These are phyloP conservation scores for Brachionus paranguensis DNA, from an alignment of 1,140 invertebrate species.

Conservation along the genomic window DNA sequence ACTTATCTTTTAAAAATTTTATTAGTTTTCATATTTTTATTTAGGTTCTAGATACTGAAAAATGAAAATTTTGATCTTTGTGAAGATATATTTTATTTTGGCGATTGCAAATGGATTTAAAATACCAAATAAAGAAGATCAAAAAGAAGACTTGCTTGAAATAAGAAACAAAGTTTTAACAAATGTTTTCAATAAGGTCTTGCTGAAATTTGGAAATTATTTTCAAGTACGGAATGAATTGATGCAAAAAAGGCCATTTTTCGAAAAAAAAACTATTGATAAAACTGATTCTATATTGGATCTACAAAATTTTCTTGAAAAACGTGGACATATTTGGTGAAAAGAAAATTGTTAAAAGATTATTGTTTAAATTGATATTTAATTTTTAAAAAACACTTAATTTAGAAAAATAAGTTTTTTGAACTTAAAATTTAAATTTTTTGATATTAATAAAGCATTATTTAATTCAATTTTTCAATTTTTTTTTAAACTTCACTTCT, in stretches of 20 bases:
- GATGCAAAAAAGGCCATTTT: background rate
- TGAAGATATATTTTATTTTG: background rate
- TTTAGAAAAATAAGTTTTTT: no score
- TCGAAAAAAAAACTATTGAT: background rate
- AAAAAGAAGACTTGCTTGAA: background rate
- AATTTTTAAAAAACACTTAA: background rate
- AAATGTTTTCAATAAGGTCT: background rate
- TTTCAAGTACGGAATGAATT: background rate
- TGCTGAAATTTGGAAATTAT: background rate
- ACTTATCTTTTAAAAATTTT: background rate
- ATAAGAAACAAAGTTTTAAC: background rate
- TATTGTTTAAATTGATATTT: background rate
- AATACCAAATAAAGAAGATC: background rate
- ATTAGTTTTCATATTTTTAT: background rate
- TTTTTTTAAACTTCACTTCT: no score
- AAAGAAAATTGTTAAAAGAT: background rate
- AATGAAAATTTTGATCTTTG: background rate
- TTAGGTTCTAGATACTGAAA: background rate
- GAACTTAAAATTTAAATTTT: no score
- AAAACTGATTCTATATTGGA: background rate
- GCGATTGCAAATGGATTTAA: background rate
- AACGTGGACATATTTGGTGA: constrained; percentile 35
- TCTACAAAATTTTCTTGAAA: background rate
- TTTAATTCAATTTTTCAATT: no score
- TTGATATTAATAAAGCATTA: no score